phyloP scores from a whole-genome alignment of 2,113 vertebrate species.

The Planiliza haematocheilus region DNA sequence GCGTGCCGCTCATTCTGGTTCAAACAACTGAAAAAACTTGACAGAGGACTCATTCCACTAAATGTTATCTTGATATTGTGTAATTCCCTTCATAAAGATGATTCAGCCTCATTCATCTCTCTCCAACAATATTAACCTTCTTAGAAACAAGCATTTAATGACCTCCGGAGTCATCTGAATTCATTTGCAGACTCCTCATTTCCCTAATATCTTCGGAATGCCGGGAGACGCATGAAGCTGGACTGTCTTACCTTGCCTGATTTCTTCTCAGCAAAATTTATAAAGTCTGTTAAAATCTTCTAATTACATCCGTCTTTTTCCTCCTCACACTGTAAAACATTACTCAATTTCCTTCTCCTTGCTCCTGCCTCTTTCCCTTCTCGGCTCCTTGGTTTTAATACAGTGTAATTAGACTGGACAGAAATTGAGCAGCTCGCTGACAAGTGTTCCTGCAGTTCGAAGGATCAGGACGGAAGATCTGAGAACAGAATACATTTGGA shows the following conservation, averaged over 20 bases:
- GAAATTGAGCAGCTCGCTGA: constrained; percentile 58
- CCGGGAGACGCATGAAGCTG: too few relatives aligned
- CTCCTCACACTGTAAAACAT: constrained; percentile 17
- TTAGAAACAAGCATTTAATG: too few relatives aligned
- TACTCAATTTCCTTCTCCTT: constrained; percentile 13
- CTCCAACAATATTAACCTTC: too few relatives aligned
- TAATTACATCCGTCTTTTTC: constrained; percentile 10
- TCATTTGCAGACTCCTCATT: too few relatives aligned
- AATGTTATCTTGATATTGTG: background rate
- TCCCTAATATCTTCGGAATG: too few relatives aligned
- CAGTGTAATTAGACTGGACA: constrained; percentile 61
- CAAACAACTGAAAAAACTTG: constrained; percentile 61
- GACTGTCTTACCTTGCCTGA: background rate
- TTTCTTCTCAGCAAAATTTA: constrained; percentile 10
- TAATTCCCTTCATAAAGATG: background rate
- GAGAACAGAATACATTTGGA: background rate
- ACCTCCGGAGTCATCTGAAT: too few relatives aligned
- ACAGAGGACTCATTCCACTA: constrained; percentile 3
- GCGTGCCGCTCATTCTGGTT: constrained; percentile 51
- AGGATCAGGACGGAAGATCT: constrained; percentile 19
- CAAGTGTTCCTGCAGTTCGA: constrained; percentile 20
- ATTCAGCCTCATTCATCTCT: background rate
- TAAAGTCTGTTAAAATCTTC: constrained; percentile 25
- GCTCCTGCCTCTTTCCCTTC: constrained; percentile 21
- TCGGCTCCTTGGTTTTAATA: constrained; percentile 27